These are phyloP conservation scores for Oreochromis niloticus DNA, from an alignment of 2,113 vertebrate species.

Conservation along the genomic window DNA sequence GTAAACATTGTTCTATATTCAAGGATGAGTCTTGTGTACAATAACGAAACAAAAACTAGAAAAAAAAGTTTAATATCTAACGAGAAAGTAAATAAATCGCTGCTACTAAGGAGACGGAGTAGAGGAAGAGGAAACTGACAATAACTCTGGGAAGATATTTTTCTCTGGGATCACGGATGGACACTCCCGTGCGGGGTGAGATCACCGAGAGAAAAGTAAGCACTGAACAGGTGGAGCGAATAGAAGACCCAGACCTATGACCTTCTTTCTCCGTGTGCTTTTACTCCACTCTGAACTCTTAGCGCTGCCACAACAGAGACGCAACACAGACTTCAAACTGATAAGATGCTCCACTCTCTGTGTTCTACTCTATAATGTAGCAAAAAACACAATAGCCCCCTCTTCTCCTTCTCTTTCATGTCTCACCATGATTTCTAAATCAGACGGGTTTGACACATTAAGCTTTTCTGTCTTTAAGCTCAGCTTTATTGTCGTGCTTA, in stretches of 20 bases:
- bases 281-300: slow-evolving; percentile 15
- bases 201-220: slow-evolving; percentile 1
- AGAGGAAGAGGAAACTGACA: slow-evolving; percentile 28
- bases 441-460: slow-evolving; percentile 37
- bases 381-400: slow-evolving; percentile 40
- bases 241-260: slow-evolving; percentile 20
- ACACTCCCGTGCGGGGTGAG: slow-evolving; percentile 29
- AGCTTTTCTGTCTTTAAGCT: slow-evolving; percentile 42
- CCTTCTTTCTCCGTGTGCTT: slow-evolving; percentile 21
- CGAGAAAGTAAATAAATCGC: slow-evolving; percentile 54
- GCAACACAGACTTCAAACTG: not conserved
- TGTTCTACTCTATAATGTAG: slow-evolving; percentile 65
- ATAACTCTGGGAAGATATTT: slow-evolving; percentile 49
- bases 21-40: slow-evolving; percentile 54
- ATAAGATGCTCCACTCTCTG: slow-evolving; percentile 7
- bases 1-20: slow-evolving; percentile 58
- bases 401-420: not conserved
- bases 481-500: slow-evolving; percentile 28
- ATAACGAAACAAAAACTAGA: not conserved
- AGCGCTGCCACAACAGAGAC: not conserved
- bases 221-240: not conserved
- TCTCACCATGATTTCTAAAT: slow-evolving; percentile 24
- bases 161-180: slow-evolving; percentile 48
- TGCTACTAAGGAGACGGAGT: slow-evolving; percentile 61
- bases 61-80: slow-evolving; percentile 21